Base-by-base conservation (phyloP, 1,140 invertebrate genomes). In the Drosophila burlai region DNA sequence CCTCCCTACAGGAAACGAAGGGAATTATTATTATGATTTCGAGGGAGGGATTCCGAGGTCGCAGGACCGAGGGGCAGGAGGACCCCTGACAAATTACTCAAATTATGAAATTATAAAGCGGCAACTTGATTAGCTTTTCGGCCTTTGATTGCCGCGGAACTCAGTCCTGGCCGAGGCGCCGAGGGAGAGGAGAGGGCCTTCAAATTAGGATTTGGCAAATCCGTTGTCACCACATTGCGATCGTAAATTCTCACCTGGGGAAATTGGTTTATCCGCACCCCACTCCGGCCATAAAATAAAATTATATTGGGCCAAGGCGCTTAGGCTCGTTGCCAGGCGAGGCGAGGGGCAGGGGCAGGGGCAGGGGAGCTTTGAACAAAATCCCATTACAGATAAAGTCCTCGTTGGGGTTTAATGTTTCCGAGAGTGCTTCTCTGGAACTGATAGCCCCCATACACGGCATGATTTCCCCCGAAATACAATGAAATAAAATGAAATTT, bases 21-120 rank as follows among this genome's bases (percentile, higher is more conserved):
- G 54, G 57, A 73, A 59, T 74, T 34, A 65, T 65, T 62, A 40
- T 29, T 26, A 38, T 24, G 50, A 34, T 34, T 34, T 21, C 15
- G 4, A 7, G 18, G 3, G 29, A 11, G 9, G 4, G 13, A 24
- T 24, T 24, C 24, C 24, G 18, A 16, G 15, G 9, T 24, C 24
- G 24, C 24, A 52, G 16, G 49, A 13, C n/a, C n/a, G n/a, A n/a
- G n/a, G 29, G 11, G 47, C 8, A 1, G 47, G 1, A 15, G 24
- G 7, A 61, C 43, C 45, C 42, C 54, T 61, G 45, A 79, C 62
- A 76, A 86, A 86, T 80, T 80, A 80, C 62, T 49, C 64, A 67
- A 86, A 85, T 85, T 82, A 82, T 86, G 80, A 79, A 86, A 85
- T 85, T 86, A 86, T 75, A 67, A 79, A 75, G 69, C 75, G 60